These are phyloP conservation scores for Aphidius colemani DNA, from an alignment of 2,888 invertebrate genomes.

Conservation along the genomic window DNA sequence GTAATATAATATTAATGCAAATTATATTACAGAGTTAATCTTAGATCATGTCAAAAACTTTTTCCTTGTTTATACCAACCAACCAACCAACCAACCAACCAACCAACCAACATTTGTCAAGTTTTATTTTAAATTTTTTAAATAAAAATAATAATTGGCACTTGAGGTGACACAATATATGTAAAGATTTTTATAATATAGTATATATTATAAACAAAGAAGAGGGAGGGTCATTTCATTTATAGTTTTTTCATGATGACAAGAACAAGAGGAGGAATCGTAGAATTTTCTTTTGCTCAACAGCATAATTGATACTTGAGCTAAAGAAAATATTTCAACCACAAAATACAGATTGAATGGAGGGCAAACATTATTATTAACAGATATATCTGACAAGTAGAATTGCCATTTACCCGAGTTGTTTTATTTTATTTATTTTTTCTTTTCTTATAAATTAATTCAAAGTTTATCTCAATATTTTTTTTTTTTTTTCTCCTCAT, in stretches of 20 bases:
- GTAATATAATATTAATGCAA: constrained; percentile 7
- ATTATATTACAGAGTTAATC: constrained; percentile 22
- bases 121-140: too few species aligned
- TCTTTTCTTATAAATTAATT: not conserved
- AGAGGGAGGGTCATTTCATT: not conserved
- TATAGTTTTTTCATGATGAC: not conserved
- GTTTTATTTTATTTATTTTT: not conserved
- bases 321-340: constrained; percentile 18
- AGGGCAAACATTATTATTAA: too few species aligned
- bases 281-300: constrained; percentile 17
- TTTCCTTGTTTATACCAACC: too few species aligned
- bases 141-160: constrained; percentile 18
- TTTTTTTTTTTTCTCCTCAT: too few species aligned
- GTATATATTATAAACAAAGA: not conserved
- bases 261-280: not conserved
- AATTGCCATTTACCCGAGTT: not conserved
- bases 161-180: constrained; percentile 22
- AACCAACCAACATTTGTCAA: too few species aligned
- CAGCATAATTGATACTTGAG: constrained; percentile 28
- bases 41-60: constrained; percentile 8
- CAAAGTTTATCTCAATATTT: not conserved
- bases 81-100: too few species aligned
- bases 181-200: not conserved
- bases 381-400: not conserved
- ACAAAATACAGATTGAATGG: too few species aligned